Evolutionary conservation across 1,140 invertebrate species (phyloP).

Genomic region (Ceratoteleas bidentatus): DNA sequence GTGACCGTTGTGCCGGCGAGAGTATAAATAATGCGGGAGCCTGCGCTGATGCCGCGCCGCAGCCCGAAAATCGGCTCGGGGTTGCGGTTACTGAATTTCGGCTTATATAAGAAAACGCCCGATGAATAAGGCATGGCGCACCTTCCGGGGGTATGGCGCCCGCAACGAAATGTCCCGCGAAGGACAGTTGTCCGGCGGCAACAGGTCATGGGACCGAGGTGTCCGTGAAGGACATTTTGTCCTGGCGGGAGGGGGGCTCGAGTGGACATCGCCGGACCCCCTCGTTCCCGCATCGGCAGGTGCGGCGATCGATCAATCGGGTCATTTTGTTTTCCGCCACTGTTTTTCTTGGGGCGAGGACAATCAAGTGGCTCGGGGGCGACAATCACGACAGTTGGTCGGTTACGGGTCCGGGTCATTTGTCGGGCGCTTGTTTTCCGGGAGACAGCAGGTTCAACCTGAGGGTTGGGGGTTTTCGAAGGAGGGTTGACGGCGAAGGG

Average conservation of each 20-base stretch:
- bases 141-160: slow-evolving; percentile 27
- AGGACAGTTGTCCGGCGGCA: slow-evolving; percentile 34
- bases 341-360: slow-evolving; percentile 4
- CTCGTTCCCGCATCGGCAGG: slow-evolving; percentile 13
- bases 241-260: slow-evolving; percentile 6
- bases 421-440: neutral
- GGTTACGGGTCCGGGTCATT: neutral
- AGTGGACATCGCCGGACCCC: slow-evolving; percentile 16
- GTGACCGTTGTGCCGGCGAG: slow-evolving; percentile 71
- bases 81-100: slow-evolving; percentile 35
- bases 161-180: slow-evolving; percentile 24
- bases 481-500: too few relatives aligned
- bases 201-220: slow-evolving; percentile 31
- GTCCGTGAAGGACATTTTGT: slow-evolving; percentile 16
- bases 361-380: neutral
- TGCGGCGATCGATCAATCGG: slow-evolving; percentile 30
- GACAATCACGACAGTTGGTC: neutral
- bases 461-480: too few relatives aligned
- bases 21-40: slow-evolving; percentile 70
- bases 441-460: neutral
- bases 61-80: slow-evolving; percentile 40
- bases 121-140: slow-evolving; percentile 45
- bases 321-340: slow-evolving; percentile 30
- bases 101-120: slow-evolving; percentile 54
- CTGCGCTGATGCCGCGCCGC: slow-evolving; percentile 33